These are phyloP conservation scores for Euwallacea fornicatus DNA, from an alignment of 1,140 invertebrate genomes.

Conservation along the genomic window DNA sequence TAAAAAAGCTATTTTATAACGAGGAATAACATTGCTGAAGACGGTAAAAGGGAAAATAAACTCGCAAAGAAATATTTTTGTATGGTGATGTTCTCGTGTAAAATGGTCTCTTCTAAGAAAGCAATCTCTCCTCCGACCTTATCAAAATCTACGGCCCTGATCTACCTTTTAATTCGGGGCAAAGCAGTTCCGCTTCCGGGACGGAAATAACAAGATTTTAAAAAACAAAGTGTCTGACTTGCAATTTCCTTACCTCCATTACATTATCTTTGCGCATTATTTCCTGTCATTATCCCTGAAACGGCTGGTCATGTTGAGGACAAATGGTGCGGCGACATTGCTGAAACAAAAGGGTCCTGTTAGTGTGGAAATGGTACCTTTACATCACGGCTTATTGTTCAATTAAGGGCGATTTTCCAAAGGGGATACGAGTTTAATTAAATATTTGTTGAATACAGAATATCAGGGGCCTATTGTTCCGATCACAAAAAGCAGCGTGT, in stretches of 20 bases:
- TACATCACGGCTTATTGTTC: background rate
- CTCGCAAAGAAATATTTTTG: too few relatives aligned
- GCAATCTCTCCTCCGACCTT: background rate
- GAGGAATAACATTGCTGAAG: too few relatives aligned
- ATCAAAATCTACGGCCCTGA: constrained; percentile 19
- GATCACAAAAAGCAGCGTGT: background rate
- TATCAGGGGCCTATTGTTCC: background rate
- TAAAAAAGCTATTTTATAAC: too few relatives aligned
- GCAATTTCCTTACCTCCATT: constrained; percentile 50
- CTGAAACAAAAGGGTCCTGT: constrained; percentile 40
- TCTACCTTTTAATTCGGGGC: constrained; percentile 21
- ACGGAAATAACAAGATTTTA: constrained; percentile 36
- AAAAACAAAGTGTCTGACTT: constrained; percentile 27
- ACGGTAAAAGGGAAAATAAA: too few relatives aligned
- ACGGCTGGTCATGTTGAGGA: constrained; percentile 42
- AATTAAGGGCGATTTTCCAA: background rate
- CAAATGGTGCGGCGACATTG: constrained; percentile 28
- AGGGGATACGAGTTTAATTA: background rate
- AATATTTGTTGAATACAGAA: background rate
- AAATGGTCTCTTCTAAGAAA: too few relatives aligned
- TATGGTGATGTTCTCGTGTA: too few relatives aligned
- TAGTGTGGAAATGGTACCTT: constrained; percentile 14
- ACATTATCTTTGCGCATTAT: constrained; percentile 52
- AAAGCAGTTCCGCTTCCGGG: background rate
- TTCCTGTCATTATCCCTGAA: constrained; percentile 46